Conservation (phyloP, 2,797 vertebrate species). For the Pygocentrus nattereri region DNA sequence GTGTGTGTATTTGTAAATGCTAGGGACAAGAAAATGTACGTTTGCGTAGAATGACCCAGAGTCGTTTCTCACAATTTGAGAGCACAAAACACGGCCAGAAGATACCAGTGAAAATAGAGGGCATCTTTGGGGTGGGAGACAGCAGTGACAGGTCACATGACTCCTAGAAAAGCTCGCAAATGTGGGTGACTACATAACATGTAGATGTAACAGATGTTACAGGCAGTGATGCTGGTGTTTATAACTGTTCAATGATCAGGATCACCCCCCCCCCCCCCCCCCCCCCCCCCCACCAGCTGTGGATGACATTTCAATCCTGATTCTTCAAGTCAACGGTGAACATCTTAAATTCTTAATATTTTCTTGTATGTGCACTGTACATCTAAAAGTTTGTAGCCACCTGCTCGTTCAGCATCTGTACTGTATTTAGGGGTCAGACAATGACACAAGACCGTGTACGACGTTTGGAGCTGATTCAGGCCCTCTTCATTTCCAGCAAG, state of each 20-base stretch:
- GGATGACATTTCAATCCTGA: background rate
- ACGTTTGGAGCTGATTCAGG: no score
- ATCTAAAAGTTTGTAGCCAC: no score
- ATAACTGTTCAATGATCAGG: constrained; percentile 40
- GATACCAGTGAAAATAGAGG: background rate
- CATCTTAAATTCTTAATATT: background rate
- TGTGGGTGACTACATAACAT: background rate
- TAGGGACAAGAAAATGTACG: no score
- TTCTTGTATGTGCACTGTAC: no score
- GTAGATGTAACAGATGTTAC: constrained; percentile 17
- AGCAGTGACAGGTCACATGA: background rate
- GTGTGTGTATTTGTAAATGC: no score
- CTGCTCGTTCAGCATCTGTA: no score
- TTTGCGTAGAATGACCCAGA: no score
- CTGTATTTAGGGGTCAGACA: no score
- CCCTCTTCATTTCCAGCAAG: background rate
- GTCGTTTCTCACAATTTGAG: no score
- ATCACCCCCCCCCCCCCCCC: constrained; percentile 53
- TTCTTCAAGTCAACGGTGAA: constrained; percentile 48
- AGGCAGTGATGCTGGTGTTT: constrained; percentile 44
- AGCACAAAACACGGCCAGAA: no score
- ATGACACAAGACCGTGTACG: no score
- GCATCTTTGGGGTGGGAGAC: background rate
- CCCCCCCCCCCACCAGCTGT: constrained; percentile 47
- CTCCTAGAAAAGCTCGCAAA: background rate